Conservation (phyloP, 1,140 invertebrate genomes). For the Drosophila athabasca region DNA sequence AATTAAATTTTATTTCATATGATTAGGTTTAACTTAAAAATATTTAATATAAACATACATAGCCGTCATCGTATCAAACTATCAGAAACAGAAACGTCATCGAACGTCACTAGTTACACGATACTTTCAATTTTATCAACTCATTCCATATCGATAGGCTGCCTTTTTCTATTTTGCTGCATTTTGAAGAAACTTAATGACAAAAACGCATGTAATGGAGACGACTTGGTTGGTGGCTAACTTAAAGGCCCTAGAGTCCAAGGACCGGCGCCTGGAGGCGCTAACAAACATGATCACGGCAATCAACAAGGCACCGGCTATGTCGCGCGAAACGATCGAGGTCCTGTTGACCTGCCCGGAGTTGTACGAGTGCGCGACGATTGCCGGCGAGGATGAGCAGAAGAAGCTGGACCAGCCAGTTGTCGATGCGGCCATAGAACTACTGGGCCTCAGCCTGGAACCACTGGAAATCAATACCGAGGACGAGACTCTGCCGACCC, state of each 20-base stretch:
- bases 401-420: constrained; percentile 22
- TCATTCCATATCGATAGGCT: too few relatives aligned
- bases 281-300: constrained; percentile 49
- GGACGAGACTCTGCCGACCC: constrained; percentile 73
- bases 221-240: constrained; percentile 84
- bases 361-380: constrained; percentile 82
- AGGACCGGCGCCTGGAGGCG: constrained; percentile 77
- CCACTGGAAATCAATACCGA: constrained; percentile 85
- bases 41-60: too few relatives aligned
- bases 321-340: constrained; percentile 56
- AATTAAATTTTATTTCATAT: too few relatives aligned
- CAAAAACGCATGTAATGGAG: constrained; percentile 52
- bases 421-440: constrained; percentile 86
- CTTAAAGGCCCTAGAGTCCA: constrained; percentile 74
- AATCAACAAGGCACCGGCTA: constrained; percentile 64
- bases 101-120: too few relatives aligned
- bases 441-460: constrained; percentile 85
- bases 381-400: constrained; percentile 7
- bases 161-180: background rate
- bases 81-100: too few relatives aligned
- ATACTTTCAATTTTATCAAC: too few relatives aligned
- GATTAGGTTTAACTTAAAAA: too few relatives aligned
- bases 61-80: too few relatives aligned
- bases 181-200: background rate
- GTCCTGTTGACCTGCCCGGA: constrained; percentile 76